Percentiles rank a stretch among this genome's conserved stretches.
These are phyloP conservation scores for Brenthis hecate DNA, from an alignment of 2,888 invertebrate genomes.

Conservation along the genomic window DNA sequence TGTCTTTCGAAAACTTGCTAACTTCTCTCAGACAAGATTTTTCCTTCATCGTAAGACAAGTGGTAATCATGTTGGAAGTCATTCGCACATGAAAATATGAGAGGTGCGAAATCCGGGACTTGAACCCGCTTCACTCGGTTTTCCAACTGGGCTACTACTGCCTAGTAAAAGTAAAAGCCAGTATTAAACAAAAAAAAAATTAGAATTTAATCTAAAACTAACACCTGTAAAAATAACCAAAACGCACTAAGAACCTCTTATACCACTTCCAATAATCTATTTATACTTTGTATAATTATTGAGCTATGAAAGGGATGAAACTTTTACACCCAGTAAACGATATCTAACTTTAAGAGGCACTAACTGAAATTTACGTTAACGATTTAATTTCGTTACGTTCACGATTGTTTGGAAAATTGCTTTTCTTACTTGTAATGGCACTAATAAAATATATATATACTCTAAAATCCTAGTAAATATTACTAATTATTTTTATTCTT, in stretches of 20 bases:
- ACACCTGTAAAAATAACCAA: background rate
- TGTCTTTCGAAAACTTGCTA: too few species aligned
- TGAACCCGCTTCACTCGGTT: too few species aligned
- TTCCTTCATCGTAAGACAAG: too few species aligned
- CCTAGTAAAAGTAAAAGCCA: too few species aligned
- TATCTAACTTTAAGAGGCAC: conserved; percentile 49
- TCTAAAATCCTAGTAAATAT: conserved; percentile 10
- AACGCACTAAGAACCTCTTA: background rate
- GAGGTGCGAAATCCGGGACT: too few species aligned
- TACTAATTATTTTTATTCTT: too few species aligned
- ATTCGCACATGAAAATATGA: too few species aligned
- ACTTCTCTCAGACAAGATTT: too few species aligned
- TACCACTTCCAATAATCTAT: conserved; percentile 8
- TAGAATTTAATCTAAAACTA: background rate
- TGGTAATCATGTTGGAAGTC: too few species aligned
- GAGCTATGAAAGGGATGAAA: conserved; percentile 39
- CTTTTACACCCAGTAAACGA: conserved; percentile 46
- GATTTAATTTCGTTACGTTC: conserved; percentile 46
- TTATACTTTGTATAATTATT: conserved; percentile 12
- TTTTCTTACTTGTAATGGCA: conserved; percentile 10
- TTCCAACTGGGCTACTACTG: too few species aligned
- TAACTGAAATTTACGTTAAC: conserved; percentile 51
- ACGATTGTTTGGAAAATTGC: conserved; percentile 34
- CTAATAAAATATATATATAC: conserved; percentile 22
- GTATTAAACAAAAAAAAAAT: too few species aligned